A percentile compares a stretch with the other conserved stretches of the same genome.
phyloP scores from a whole-genome alignment of 2,888 invertebrate genomes.

The Zaprionus lineosus region DNA sequence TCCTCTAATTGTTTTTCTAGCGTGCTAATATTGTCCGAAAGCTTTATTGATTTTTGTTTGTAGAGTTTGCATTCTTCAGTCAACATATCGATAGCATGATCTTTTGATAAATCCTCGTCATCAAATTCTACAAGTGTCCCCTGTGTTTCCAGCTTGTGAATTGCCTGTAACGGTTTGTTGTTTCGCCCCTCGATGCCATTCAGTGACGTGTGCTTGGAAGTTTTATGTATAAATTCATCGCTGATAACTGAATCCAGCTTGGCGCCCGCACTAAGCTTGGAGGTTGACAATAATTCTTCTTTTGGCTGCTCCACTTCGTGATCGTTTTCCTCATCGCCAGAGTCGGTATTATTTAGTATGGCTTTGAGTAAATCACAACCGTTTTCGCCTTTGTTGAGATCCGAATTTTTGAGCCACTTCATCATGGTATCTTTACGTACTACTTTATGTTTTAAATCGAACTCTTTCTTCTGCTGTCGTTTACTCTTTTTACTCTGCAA shows the following conservation, averaged over 20 bases:
- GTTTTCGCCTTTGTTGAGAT: constrained; percentile 80
- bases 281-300: not conserved
- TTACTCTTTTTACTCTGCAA: constrained; percentile 49
- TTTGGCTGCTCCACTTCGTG: not conserved
- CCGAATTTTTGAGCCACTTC: constrained; percentile 82
- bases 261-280: constrained; percentile 27
- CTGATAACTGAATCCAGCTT: constrained; percentile 24
- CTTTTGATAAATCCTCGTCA: constrained; percentile 29
- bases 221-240: constrained; percentile 50
- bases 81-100: constrained; percentile 76
- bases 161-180: constrained; percentile 29
- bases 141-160: constrained; percentile 45
- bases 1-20: constrained; percentile 65
- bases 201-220: constrained; percentile 25
- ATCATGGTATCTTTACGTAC: constrained; percentile 73
- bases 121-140: constrained; percentile 37
- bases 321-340: constrained; percentile 62
- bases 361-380: constrained; percentile 81
- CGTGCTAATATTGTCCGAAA: constrained; percentile 55
- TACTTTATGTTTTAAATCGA: constrained; percentile 44
- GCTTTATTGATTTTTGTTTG: constrained; percentile 60
- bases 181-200: constrained; percentile 37
- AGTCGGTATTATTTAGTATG: constrained; percentile 79
- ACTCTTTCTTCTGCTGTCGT: constrained; percentile 26
- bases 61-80: constrained; percentile 75